A percentile compares a stretch with the other conserved stretches of the same genome.
These are phyloP conservation scores for Sorex maritimensis DNA, from an alignment of 2,797 vertebrate species.

Conservation along the genomic window DNA sequence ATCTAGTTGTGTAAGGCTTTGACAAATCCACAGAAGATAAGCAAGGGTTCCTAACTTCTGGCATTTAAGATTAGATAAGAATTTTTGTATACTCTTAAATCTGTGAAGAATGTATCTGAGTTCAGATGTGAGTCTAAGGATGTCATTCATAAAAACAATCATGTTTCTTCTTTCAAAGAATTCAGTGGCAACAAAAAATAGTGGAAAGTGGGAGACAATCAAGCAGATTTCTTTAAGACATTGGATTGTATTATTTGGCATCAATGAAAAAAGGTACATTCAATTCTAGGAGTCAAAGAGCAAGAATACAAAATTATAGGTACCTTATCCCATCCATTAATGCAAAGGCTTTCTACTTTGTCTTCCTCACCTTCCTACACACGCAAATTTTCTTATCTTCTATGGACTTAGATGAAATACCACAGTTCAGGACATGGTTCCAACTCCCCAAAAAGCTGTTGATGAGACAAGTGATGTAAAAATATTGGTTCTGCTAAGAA, in stretches of 20 bases:
- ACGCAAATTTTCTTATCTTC: neutral
- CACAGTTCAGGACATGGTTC: neutral
- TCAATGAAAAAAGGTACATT: neutral
- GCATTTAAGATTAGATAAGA: neutral
- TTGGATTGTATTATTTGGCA: neutral
- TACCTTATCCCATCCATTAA: neutral
- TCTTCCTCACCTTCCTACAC: neutral
- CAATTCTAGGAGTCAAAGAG: neutral
- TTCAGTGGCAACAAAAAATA: neutral
- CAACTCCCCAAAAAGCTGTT: neutral
- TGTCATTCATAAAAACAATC: slow-evolving; percentile 34
- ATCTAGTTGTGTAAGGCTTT: neutral
- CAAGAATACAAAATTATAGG: neutral
- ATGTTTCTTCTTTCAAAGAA: slow-evolving; percentile 2
- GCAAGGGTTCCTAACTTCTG: neutral
- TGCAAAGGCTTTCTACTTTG: neutral
- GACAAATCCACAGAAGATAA: slow-evolving; percentile 35
- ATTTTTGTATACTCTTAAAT: neutral
- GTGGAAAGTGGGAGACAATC: neutral
- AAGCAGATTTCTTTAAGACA: neutral
- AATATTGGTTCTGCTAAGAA: neutral
- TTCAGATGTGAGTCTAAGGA: neutral
- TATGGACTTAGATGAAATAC: neutral
- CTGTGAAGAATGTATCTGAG: neutral
- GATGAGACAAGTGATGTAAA: neutral